Conservation (phyloP, 2,113 vertebrate genomes). For the Gadus chalcogrammus region DNA sequence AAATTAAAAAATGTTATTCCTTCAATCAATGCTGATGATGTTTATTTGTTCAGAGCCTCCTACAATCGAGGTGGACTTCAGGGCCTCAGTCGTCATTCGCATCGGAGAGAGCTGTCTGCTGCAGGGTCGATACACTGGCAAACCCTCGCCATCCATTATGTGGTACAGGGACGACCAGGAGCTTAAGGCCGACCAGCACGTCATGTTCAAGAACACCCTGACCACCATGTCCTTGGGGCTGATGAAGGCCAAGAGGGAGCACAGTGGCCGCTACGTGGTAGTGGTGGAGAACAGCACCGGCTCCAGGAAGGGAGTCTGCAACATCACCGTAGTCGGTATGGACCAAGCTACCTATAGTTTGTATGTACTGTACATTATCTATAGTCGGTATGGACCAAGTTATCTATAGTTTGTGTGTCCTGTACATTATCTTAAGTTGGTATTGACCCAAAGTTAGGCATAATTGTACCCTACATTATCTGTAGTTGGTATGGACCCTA, state of each 20-base stretch:
- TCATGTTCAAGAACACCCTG: constrained; percentile 84
- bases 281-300: constrained; percentile 92
- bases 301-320: constrained; percentile 89
- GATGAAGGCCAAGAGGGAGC: constrained; percentile 83
- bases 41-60: constrained; percentile 81
- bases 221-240: constrained; percentile 84
- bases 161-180: constrained; percentile 88
- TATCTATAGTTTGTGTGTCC: too few relatives aligned
- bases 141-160: constrained; percentile 86
- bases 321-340: constrained; percentile 89
- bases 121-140: constrained; percentile 89
- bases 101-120: constrained; percentile 92
- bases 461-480: not conserved
- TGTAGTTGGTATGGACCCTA: constrained; percentile 81
- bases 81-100: constrained; percentile 87
- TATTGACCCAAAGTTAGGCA: too few relatives aligned
- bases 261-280: constrained; percentile 92
- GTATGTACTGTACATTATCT: too few relatives aligned
- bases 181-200: constrained; percentile 83
- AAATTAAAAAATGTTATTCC: not conserved
- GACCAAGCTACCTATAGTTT: too few relatives aligned
- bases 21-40: not conserved
- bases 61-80: constrained; percentile 91
- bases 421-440: too few relatives aligned
- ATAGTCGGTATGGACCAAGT: too few relatives aligned